Evolutionary conservation across 1,140 invertebrate species (phyloP).

Genomic region (Apocrypta bakeri): DNA sequence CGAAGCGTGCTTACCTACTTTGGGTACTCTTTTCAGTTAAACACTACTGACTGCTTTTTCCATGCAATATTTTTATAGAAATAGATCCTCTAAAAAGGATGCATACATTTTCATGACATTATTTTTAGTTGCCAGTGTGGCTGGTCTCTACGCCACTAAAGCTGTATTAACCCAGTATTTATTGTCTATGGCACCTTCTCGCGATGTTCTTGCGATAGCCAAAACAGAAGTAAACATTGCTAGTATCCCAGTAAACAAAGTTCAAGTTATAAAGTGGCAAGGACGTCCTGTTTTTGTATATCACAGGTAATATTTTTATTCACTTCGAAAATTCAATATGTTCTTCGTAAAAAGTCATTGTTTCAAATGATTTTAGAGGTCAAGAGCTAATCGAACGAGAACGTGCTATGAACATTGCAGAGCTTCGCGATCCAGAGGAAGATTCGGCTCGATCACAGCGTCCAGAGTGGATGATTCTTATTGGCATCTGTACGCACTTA

Average conservation of each 20-base stretch:
- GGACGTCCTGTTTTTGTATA: constrained; percentile 65
- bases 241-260: constrained; percentile 58
- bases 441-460: constrained; percentile 76
- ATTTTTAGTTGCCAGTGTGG: constrained; percentile 51
- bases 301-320: constrained; percentile 57
- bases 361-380: background rate
- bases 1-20: constrained; percentile 23
- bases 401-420: constrained; percentile 76
- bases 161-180: constrained; percentile 59
- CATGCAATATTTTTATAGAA: background rate
- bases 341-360: too few species aligned
- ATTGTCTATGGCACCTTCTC: constrained; percentile 52
- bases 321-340: too few species aligned
- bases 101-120: background rate
- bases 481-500: constrained; percentile 93
- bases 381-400: constrained; percentile 80
- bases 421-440: constrained; percentile 84
- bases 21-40: constrained; percentile 48
- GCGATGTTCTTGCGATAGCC: constrained; percentile 60
- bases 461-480: constrained; percentile 87
- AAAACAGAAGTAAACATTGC: constrained; percentile 59
- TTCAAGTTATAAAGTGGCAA: constrained; percentile 60
- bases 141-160: constrained; percentile 56
- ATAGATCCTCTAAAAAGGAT: too few species aligned
- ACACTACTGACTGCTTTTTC: background rate